A percentile compares a stretch with the other conserved stretches of the same genome.
phyloP scores from a whole-genome alignment of 2,797 vertebrate genomes.

The Darevskia nairensis region DNA sequence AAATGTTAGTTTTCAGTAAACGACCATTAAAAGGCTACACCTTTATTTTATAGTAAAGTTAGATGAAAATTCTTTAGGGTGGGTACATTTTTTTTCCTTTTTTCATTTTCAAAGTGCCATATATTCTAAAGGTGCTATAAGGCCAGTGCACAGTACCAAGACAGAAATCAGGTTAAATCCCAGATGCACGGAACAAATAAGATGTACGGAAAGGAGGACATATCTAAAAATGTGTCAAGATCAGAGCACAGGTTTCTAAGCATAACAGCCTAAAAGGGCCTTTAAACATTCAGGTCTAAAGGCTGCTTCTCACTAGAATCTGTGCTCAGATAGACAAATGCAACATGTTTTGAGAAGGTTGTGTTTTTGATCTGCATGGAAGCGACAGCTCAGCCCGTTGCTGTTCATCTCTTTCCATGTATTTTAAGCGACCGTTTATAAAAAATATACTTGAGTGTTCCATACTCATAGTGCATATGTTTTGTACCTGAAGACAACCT shows the following conservation, averaged over 20 bases:
- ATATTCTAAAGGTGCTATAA: background rate
- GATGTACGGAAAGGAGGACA: background rate
- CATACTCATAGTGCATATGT: no score
- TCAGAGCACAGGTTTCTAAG: background rate
- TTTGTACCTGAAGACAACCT: background rate
- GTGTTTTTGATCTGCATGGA: no score
- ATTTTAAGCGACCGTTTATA: background rate
- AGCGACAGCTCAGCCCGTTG: background rate
- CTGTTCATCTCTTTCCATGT: background rate
- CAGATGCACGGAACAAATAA: background rate
- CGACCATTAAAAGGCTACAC: background rate
- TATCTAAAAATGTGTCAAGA: background rate
- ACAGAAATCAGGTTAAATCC: conserved; percentile 25
- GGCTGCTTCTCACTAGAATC: background rate
- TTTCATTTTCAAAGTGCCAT: no score
- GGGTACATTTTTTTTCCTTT: background rate
- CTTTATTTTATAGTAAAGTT: no score
- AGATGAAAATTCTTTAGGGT: background rate
- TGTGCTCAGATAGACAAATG: background rate
- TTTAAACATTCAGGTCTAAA: background rate
- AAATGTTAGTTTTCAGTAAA: background rate
- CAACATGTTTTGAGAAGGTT: background rate
- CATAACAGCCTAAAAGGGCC: no score
- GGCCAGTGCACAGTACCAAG: background rate
- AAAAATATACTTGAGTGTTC: background rate